Conservation (phyloP, 2,113 vertebrate species). For the Limnothrissa miodon region DNA sequence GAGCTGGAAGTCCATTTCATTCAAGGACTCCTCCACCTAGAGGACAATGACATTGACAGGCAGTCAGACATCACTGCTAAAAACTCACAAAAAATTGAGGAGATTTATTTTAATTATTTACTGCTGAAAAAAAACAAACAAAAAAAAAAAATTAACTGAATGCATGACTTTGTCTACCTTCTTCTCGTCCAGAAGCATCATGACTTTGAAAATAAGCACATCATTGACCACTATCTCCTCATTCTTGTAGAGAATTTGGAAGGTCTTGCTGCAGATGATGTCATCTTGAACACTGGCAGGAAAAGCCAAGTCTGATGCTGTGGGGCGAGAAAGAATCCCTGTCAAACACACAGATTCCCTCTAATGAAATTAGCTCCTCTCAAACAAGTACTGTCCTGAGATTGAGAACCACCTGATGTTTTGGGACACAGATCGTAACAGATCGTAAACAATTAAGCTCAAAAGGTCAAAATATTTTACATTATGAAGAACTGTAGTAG, state of each 20-base stretch:
- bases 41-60: slow-evolving; percentile 52
- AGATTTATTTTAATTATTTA: neutral
- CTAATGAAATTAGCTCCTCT: neutral
- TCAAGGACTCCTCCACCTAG: slow-evolving; percentile 94
- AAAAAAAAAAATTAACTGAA: too few species aligned
- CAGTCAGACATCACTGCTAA: neutral
- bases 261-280: slow-evolving; percentile 93
- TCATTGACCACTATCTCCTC: slow-evolving; percentile 95
- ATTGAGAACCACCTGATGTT: neutral
- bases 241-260: slow-evolving; percentile 98
- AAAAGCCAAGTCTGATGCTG: slow-evolving; percentile 75
- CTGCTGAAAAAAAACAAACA: slow-evolving; percentile 10
- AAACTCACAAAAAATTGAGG: neutral
- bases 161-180: slow-evolving; percentile 74
- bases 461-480: neutral
- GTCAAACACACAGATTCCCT: neutral
- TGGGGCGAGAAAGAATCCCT: neutral
- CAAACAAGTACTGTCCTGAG: neutral
- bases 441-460: neutral
- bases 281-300: slow-evolving; percentile 91
- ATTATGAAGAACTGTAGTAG: neutral
- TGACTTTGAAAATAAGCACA: slow-evolving; percentile 95
- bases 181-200: slow-evolving; percentile 95
- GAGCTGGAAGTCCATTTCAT: slow-evolving; percentile 93
- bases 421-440: neutral